These are phyloP conservation scores for Tuberolachnus salignus DNA, from an alignment of 2,888 invertebrate genomes.

Conservation along the genomic window DNA sequence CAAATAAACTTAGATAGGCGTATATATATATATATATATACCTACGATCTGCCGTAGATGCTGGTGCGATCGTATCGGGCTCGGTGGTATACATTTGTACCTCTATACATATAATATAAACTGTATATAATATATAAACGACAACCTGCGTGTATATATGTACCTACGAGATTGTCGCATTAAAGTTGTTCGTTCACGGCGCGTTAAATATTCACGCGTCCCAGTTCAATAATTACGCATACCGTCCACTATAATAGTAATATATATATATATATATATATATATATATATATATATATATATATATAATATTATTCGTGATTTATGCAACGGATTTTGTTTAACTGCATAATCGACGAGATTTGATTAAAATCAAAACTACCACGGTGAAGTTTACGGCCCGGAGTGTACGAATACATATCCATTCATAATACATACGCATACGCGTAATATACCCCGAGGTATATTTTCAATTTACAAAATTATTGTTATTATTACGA, in stretches of 20 bases:
- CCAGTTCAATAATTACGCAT: background rate
- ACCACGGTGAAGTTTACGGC: background rate
- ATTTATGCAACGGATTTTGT: background rate
- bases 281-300: no score
- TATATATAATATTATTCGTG: background rate
- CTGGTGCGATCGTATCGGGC: background rate
- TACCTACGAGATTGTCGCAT: background rate
- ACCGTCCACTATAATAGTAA: background rate
- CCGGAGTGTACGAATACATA: background rate
- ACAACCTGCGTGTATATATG: background rate
- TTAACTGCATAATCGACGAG: background rate
- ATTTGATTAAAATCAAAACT: background rate
- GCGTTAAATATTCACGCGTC: background rate
- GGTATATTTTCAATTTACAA: background rate
- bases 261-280: background rate
- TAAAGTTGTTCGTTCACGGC: background rate
- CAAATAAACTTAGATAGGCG: conserved; percentile 2
- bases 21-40: background rate
- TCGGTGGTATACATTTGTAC: background rate
- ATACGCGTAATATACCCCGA: background rate
- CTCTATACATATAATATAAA: no score
- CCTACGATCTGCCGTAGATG: background rate
- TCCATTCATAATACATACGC: no score
- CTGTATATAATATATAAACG: conserved; percentile 9
- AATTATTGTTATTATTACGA: conserved; percentile 3